A percentile compares a stretch with the other conserved stretches of the same genome.
Evolutionary conservation across 1,140 invertebrate species (phyloP).

Genomic region (Nebria ingens): DNA sequence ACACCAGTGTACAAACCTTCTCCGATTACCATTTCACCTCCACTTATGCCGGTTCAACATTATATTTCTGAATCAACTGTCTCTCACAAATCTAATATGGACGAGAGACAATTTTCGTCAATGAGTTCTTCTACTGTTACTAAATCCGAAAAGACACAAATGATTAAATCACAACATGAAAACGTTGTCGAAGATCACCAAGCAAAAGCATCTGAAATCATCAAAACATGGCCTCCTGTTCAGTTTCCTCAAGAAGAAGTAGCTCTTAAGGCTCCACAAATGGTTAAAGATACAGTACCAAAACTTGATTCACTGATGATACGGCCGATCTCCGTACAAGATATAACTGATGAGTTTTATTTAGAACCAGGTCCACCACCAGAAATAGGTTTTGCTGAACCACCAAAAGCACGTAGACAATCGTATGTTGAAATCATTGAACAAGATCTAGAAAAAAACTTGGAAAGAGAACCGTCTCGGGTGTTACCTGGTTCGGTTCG

Average conservation of each 20-base stretch:
- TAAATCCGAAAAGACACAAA: not conserved
- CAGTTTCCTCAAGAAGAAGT: slow-evolving; percentile 21
- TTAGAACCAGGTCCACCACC: slow-evolving; percentile 52
- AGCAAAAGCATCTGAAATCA: slow-evolving; percentile 30
- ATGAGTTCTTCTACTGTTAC: not conserved
- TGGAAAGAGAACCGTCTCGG: slow-evolving; percentile 41
- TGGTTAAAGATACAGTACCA: slow-evolving; percentile 36
- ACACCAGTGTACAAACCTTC: not conserved
- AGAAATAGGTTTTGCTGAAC: slow-evolving; percentile 49
- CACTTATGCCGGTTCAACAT: slow-evolving; percentile 23
- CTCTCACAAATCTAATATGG: slow-evolving; percentile 20
- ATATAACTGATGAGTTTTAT: slow-evolving; percentile 36
- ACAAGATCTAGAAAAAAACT: slow-evolving; percentile 43
- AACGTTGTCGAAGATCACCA: slow-evolving; percentile 34
- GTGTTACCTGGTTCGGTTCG: slow-evolving; percentile 41
- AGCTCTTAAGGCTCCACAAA: slow-evolving; percentile 40
- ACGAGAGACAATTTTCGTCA: slow-evolving; percentile 12
- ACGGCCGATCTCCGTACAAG: slow-evolving; percentile 31
- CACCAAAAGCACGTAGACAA: slow-evolving; percentile 33
- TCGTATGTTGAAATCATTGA: slow-evolving; percentile 48
- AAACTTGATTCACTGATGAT: slow-evolving; percentile 26
- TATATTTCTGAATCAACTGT: slow-evolving; percentile 26
- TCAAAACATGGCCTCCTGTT: slow-evolving; percentile 34
- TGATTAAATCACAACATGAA: slow-evolving; percentile 21
- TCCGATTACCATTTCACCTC: not conserved